Evolutionary conservation across 2,888 invertebrate species (phyloP), one percentile per base, ranked within the genome.

Genomic region (Epistrophella euchroma): DNA sequence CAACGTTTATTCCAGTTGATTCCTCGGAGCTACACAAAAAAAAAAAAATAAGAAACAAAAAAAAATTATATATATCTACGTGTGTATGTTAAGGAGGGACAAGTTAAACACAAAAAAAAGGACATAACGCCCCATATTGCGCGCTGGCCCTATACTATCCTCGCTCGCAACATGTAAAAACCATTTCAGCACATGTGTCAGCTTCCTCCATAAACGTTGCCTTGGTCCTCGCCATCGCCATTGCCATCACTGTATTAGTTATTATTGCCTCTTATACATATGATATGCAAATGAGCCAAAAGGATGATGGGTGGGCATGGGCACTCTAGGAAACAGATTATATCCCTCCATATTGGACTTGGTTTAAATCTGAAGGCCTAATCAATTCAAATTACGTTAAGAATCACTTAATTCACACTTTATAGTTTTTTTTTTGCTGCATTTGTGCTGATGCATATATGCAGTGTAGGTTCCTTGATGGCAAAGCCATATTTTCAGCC

Each of bases 41-140:
- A 82, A 83, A 83, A 75, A 80, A 81, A 58, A 56, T 52, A 52
- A 52, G n/a, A 55, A 66, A 76, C 22, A 58, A 84, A 79, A 68
- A 78, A 56, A 35, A 56, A 55, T 35, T 50, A 50, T 9, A 25
- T 52, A 19, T 5, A 37, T 52, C 22, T 52, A 55, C 66, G 62
- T 77, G 70, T 82, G 40, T 82, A 70, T 52, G 75, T 73, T 60
- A 71, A 77, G 73, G 82, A 86, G 85, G 86, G 86, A 86, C 86
- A 85, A 76, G 76, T 47, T 47, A 68, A 68, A 76, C 25, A 76
- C 19, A 60, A 66, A 71, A 77, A 73, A 80, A 86, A 86, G 86
- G 86, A 86, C 86, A 86, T 86, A 82, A 82, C 86, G 86, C 86
- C 77, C 86, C 86, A 82, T 86, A 86, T 86, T 86, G 86, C 77